Evolutionary conservation across 2,888 invertebrate genomes (phyloP).

Genomic region (Bugula neritina): DNA sequence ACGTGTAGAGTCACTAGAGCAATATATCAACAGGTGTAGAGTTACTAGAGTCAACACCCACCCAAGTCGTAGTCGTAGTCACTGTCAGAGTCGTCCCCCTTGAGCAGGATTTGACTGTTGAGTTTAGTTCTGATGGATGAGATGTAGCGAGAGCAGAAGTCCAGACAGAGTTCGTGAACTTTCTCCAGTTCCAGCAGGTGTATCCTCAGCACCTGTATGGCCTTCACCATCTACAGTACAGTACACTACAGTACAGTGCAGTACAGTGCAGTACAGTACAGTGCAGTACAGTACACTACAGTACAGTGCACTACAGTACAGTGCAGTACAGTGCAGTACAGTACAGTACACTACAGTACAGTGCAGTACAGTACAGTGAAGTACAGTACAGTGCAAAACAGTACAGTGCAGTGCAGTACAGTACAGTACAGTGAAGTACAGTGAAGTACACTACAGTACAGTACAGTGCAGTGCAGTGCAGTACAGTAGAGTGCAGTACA

Average conservation of each 20-base stretch:
- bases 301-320: constrained; percentile 30
- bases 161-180: constrained; percentile 87
- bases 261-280: constrained; percentile 31
- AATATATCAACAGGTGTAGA: too few species aligned
- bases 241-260: constrained; percentile 27
- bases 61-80: constrained; percentile 27
- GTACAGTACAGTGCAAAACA: constrained; percentile 30
- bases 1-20: too few species aligned
- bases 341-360: constrained; percentile 30
- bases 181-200: constrained; percentile 87
- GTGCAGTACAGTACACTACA: constrained; percentile 30
- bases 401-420: constrained; percentile 30
- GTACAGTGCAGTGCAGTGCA: constrained; percentile 30
- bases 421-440: constrained; percentile 30
- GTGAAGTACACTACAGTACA: constrained; percentile 30
- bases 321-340: constrained; percentile 28
- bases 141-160: constrained; percentile 86
- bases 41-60: background rate
- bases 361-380: constrained; percentile 29
- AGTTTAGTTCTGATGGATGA: constrained; percentile 72
- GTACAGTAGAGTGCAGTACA: constrained; percentile 30
- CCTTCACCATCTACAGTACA: constrained; percentile 69
- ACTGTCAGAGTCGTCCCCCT: constrained; percentile 29
- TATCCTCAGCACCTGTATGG: constrained; percentile 82
- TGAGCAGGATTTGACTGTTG: constrained; percentile 49